phyloP scores from a whole-genome alignment of 1,140 invertebrate species.

The Lepidurus couesii region DNA sequence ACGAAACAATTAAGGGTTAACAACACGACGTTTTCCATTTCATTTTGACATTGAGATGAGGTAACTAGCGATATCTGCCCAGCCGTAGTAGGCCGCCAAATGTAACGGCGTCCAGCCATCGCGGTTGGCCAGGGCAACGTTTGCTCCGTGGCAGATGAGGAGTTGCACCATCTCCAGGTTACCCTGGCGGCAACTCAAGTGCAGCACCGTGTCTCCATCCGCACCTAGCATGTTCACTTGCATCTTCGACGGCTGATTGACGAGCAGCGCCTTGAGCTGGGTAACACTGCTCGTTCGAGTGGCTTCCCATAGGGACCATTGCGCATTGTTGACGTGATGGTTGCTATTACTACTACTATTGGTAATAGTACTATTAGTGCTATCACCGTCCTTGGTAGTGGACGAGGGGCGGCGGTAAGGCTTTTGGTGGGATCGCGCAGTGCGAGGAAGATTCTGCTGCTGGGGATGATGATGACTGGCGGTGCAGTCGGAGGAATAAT shows the following conservation, averaged over 20 bases:
- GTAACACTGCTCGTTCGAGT: not conserved
- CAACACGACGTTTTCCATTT: not conserved
- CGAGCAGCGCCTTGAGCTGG: not conserved
- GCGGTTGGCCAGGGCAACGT: slow-evolving; percentile 48
- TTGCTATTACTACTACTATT: not conserved
- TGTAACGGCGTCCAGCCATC: slow-evolving; percentile 53
- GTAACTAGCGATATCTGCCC: slow-evolving; percentile 48
- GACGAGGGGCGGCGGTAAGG: not conserved
- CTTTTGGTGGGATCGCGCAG: not conserved
- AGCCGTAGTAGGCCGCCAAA: slow-evolving; percentile 49
- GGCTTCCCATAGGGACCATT: slow-evolving; percentile 6
- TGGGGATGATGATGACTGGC: no score
- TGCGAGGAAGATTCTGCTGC: no score
- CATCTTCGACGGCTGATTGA: slow-evolving; percentile 34
- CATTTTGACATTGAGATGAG: slow-evolving; percentile 39
- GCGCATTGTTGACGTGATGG: slow-evolving; percentile 2
- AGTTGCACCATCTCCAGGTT: slow-evolving; percentile 51
- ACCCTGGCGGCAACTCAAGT: slow-evolving; percentile 49
- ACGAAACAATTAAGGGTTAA: not conserved
- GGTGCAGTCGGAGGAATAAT: no score
- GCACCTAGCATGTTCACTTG: slow-evolving; percentile 49
- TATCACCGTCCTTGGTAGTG: not conserved
- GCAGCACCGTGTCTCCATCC: slow-evolving; percentile 50
- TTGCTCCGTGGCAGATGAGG: slow-evolving; percentile 50
- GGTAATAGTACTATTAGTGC: not conserved